A percentile compares a stretch with the other conserved stretches of the same genome.
phyloP scores from a whole-genome alignment of 2,113 vertebrate species.

The Arizona elegans region DNA sequence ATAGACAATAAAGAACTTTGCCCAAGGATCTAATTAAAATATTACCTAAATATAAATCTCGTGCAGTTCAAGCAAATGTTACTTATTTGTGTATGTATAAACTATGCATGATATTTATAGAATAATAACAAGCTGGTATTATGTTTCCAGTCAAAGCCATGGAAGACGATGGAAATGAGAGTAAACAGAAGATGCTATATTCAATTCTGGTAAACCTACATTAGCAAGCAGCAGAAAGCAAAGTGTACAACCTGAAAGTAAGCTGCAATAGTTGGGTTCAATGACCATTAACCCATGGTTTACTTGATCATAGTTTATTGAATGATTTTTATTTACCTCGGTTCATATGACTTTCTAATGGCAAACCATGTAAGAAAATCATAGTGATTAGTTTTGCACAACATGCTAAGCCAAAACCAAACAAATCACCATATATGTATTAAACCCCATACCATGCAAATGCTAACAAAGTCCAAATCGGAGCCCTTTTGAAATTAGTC shows the following conservation, averaged over 20 bases:
- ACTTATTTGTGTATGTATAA: background rate
- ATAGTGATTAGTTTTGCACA: background rate
- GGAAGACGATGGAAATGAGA: background rate
- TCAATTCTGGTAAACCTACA: background rate
- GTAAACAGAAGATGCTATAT: background rate
- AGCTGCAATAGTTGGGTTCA: background rate
- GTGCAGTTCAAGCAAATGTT: background rate
- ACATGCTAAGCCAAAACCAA: background rate
- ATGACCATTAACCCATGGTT: background rate
- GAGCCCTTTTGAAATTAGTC: background rate
- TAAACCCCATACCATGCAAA: background rate
- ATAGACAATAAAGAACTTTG: background rate
- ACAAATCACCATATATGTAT: background rate
- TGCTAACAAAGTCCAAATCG: background rate
- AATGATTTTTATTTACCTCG: background rate
- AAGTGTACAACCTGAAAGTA: background rate
- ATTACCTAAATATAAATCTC: background rate
- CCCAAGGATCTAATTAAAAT: background rate
- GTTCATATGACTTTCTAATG: background rate
- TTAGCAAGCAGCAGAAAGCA: background rate
- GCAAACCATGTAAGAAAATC: background rate
- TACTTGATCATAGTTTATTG: background rate
- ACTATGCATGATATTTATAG: background rate
- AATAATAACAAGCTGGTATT: background rate
- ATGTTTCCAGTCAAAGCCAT: background rate